A percentile compares a stretch with the other conserved stretches of the same genome.
phyloP scores from a whole-genome alignment of 2,113 vertebrate genomes.

The Morphnarchus princeps region DNA sequence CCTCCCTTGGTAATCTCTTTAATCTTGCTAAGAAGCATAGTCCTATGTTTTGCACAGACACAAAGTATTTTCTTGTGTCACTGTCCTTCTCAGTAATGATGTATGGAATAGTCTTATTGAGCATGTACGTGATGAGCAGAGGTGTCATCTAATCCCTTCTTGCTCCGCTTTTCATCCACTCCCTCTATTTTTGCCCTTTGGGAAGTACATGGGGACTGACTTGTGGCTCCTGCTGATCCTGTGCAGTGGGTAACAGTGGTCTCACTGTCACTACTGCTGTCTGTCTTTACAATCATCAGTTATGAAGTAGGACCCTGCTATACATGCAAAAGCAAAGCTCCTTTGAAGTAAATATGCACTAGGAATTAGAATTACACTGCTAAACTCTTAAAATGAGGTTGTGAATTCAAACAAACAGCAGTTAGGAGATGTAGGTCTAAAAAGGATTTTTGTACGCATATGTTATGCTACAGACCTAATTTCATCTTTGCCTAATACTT shows the following conservation, averaged over 20 bases:
- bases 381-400: background rate
- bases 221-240: background rate
- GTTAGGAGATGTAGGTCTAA: background rate
- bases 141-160: background rate
- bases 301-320: background rate
- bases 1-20: background rate
- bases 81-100: background rate
- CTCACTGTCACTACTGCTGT: background rate
- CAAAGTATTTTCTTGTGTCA: background rate
- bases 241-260: background rate
- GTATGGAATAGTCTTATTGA: background rate
- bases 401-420: background rate
- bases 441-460: background rate
- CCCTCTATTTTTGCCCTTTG: background rate
- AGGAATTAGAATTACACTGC: background rate
- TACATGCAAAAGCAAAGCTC: background rate
- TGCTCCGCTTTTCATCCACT: background rate
- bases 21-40: background rate
- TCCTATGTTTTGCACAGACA: fast-evolving
- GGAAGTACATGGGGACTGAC: background rate
- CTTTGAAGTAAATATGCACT: background rate
- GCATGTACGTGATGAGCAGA: fast-evolving
- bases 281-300: background rate
- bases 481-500: background rate
- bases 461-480: background rate